These are phyloP conservation scores for Eudorcas thomsonii DNA, from an alignment of 2,113 vertebrate species.

Conservation along the genomic window DNA sequence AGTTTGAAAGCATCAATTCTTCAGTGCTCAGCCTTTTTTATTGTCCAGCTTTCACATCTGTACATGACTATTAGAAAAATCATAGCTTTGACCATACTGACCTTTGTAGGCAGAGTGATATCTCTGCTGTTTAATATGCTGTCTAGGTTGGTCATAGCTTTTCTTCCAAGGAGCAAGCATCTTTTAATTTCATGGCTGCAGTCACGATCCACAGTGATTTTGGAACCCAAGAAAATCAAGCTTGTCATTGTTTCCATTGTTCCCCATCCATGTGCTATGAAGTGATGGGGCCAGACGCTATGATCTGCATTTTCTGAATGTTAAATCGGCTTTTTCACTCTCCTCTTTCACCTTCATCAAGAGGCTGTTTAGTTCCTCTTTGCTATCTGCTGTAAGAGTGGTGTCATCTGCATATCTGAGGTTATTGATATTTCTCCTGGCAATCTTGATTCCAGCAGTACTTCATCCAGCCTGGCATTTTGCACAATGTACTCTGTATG, in stretches of 20 bases:
- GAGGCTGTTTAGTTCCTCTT: neutral
- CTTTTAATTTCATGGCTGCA: neutral
- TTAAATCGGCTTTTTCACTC: neutral
- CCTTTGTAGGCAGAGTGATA: neutral
- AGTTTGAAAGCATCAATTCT: neutral
- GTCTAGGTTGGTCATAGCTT: neutral
- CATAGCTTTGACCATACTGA: neutral
- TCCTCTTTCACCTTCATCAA: neutral
- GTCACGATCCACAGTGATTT: neutral
- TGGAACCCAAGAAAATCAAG: neutral
- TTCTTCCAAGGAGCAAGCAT: neutral
- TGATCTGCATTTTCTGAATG: neutral
- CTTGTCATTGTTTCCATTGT: neutral
- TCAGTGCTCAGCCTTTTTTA: neutral
- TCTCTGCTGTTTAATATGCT: neutral
- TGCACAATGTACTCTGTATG: neutral
- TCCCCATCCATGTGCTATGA: neutral
- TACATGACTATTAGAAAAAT: neutral
- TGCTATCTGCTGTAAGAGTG: neutral
- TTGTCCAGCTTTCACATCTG: neutral
- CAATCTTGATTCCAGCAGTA: neutral
- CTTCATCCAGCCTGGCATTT: neutral
- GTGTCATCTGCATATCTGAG: neutral
- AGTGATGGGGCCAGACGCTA: neutral
- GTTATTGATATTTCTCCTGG: neutral